Evolutionary conservation across 2,888 invertebrate genomes (phyloP).

Genomic region (Apodemia hepburni): DNA sequence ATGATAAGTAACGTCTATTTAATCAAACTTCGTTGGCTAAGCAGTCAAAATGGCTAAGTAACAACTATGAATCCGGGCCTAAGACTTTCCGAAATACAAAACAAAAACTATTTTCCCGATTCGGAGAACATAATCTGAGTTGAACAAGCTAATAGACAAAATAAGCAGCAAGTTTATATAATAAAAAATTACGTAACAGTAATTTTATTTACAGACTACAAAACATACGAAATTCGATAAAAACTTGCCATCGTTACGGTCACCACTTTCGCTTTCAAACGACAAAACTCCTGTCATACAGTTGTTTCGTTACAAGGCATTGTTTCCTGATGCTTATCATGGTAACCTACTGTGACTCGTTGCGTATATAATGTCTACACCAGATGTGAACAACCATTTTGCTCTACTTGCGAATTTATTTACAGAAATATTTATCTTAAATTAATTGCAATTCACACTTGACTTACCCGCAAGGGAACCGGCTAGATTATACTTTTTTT

Average conservation of each 20-base stretch:
- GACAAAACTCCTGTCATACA: constrained; percentile 26
- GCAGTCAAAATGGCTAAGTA: too few species aligned
- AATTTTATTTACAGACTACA: constrained; percentile 3
- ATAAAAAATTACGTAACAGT: not conserved
- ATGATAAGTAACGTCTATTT: too few species aligned
- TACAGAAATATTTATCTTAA: not conserved
- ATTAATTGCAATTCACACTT: not conserved
- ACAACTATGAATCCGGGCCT: too few species aligned
- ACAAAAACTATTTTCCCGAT: too few species aligned
- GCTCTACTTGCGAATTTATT: not conserved
- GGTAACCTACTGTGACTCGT: constrained; percentile 35
- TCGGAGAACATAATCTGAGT: too few species aligned
- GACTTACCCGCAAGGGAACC: not conserved
- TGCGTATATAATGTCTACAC: constrained; percentile 10
- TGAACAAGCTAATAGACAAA: too few species aligned
- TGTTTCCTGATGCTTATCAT: constrained; percentile 44
- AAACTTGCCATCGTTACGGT: constrained; percentile 20
- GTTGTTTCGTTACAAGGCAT: constrained; percentile 30
- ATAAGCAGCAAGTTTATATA: too few species aligned
- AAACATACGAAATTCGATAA: constrained; percentile 12
- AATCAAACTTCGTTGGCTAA: too few species aligned
- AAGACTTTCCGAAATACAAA: too few species aligned
- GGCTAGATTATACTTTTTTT: not conserved
- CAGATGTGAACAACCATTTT: not conserved
- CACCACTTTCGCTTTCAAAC: constrained; percentile 25